Conservation (phyloP, 2,888 invertebrate species). For the Agrotis ipsilon region DNA sequence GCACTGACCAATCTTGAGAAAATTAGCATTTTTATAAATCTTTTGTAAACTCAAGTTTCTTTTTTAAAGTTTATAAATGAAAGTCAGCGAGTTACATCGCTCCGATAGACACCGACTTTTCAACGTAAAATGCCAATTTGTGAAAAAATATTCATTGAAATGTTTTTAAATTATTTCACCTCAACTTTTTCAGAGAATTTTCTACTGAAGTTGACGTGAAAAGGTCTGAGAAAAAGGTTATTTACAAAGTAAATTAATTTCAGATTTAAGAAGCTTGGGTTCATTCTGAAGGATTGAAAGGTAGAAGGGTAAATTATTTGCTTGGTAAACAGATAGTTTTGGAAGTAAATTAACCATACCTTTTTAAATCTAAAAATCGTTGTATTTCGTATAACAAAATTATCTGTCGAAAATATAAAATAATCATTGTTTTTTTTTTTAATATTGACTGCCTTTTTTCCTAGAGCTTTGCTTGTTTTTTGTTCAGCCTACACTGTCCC, state of each 20-base stretch:
- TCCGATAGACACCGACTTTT: slow-evolving; percentile 5
- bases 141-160: slow-evolving; percentile 36
- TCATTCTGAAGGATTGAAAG: background rate
- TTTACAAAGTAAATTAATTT: slow-evolving; percentile 13
- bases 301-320: background rate
- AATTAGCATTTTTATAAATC: slow-evolving; percentile 35
- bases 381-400: too few relatives aligned
- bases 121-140: slow-evolving; percentile 21
- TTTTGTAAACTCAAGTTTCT: background rate
- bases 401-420: too few relatives aligned
- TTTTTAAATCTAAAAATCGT: background rate
- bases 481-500: too few relatives aligned
- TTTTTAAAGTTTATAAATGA: slow-evolving; percentile 20
- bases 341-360: too few relatives aligned
- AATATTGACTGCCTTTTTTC: too few relatives aligned
- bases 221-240: background rate
- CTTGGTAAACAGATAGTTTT: too few relatives aligned
- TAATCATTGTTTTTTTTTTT: too few relatives aligned
- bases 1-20: slow-evolving; percentile 14
- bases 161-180: slow-evolving; percentile 14
- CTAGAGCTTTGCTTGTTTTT: too few relatives aligned
- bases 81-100: slow-evolving; percentile 14
- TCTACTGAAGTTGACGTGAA: background rate
- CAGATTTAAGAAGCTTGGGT: background rate
- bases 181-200: slow-evolving; percentile 11